Conservation (phyloP, 2,888 invertebrate genomes). For the Aphidoletes aphidimyza region DNA sequence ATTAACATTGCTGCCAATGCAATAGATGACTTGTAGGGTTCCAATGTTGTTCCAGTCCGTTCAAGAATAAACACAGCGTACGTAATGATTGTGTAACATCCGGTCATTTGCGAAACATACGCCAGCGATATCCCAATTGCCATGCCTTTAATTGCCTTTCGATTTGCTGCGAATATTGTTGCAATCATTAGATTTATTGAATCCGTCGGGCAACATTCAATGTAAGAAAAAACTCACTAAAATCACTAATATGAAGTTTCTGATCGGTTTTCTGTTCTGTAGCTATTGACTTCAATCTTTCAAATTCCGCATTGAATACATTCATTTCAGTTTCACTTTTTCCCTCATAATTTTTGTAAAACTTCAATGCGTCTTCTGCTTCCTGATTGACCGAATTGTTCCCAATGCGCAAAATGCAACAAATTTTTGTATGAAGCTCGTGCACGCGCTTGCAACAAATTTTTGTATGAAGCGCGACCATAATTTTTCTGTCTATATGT, state of each 20-base stretch:
- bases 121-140: not conserved
- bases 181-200: no score
- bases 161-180: not conserved
- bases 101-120: not conserved
- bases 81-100: slow-evolving; percentile 25
- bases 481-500: no score
- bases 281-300: not conserved
- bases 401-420: no score
- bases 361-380: not conserved
- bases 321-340: not conserved
- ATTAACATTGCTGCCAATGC: not conserved
- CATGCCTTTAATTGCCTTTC: not conserved
- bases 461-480: no score
- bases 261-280: not conserved
- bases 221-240: not conserved
- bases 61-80: slow-evolving; percentile 10
- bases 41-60: not conserved
- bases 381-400: no score
- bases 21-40: not conserved
- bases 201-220: not conserved
- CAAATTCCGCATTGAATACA: not conserved
- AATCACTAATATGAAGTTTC: not conserved
- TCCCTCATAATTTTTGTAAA: slow-evolving; percentile 16
- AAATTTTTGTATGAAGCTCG: no score
- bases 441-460: no score